phyloP scores from a whole-genome alignment of 2,888 invertebrate species.

The Ophonus ardosiacus region DNA sequence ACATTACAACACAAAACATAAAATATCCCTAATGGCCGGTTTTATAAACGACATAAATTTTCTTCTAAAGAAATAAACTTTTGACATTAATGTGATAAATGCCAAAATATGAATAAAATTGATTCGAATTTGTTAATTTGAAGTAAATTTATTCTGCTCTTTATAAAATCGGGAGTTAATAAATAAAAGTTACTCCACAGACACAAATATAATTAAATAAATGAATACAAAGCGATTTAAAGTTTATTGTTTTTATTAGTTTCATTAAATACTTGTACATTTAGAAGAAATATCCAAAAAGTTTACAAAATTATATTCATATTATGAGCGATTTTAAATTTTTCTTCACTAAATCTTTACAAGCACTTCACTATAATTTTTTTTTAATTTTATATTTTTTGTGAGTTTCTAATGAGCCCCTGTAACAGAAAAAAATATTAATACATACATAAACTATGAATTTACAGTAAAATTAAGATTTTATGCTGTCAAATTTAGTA shows the following conservation, averaged over 20 bases:
- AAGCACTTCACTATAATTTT: constrained; percentile 8
- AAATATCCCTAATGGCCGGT: too few relatives aligned
- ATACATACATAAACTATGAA: background rate
- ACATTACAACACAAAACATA: too few relatives aligned
- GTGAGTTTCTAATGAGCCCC: background rate
- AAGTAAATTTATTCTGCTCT: too few relatives aligned
- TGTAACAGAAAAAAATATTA: background rate
- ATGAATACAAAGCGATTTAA: background rate
- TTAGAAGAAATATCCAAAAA: constrained; percentile 12
- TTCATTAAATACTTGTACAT: constrained; percentile 31
- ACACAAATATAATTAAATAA: background rate
- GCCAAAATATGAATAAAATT: too few relatives aligned
- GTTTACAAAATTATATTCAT: background rate
- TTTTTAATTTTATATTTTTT: constrained; percentile 7
- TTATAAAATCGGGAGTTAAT: too few relatives aligned
- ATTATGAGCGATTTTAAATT: background rate
- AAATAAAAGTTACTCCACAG: background rate
- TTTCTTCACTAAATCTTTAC: constrained; percentile 8
- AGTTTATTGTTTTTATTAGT: constrained; percentile 8
- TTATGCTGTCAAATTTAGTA: too few relatives aligned
- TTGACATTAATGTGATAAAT: too few relatives aligned
- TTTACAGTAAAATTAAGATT: too few relatives aligned
- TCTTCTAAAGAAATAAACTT: too few relatives aligned
- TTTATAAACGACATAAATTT: too few relatives aligned
- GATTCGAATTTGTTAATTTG: too few relatives aligned